A percentile compares a stretch with the other conserved stretches of the same genome.
These are phyloP conservation scores for Hystrix cristata DNA, from an alignment of 2,113 vertebrate genomes.

Conservation along the genomic window DNA sequence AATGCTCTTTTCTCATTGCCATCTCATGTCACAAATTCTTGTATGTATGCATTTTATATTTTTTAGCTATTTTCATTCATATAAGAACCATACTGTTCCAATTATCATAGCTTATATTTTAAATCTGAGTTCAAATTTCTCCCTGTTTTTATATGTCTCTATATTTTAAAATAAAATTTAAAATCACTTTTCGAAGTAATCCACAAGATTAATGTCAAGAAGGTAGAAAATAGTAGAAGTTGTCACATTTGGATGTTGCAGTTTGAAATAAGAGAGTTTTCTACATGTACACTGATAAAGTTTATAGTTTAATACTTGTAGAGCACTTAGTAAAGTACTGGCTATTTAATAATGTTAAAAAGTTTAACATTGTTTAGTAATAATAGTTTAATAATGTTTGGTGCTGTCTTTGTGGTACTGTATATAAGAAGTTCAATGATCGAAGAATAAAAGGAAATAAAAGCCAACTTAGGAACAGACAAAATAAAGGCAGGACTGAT, in stretches of 20 bases:
- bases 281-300: background rate
- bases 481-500: background rate
- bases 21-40: background rate
- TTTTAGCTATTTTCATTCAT: background rate
- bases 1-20: background rate
- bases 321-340: background rate
- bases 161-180: background rate
- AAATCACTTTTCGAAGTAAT: background rate
- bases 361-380: too few relatives aligned
- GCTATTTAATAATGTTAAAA: background rate
- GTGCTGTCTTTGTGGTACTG: background rate
- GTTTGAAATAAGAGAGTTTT: background rate
- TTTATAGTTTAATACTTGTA: background rate
- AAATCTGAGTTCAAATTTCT: background rate
- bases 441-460: background rate
- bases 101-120: background rate
- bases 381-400: background rate
- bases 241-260: background rate
- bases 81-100: background rate
- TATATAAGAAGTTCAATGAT: background rate
- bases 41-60: background rate
- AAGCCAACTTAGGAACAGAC: background rate
- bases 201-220: background rate
- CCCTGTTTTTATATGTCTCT: background rate
- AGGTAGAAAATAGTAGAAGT: background rate